Percentiles rank a stretch among this genome's conserved stretches.
Conservation (phyloP, 2,797 vertebrate species). For the Ceryle rudis region DNA sequence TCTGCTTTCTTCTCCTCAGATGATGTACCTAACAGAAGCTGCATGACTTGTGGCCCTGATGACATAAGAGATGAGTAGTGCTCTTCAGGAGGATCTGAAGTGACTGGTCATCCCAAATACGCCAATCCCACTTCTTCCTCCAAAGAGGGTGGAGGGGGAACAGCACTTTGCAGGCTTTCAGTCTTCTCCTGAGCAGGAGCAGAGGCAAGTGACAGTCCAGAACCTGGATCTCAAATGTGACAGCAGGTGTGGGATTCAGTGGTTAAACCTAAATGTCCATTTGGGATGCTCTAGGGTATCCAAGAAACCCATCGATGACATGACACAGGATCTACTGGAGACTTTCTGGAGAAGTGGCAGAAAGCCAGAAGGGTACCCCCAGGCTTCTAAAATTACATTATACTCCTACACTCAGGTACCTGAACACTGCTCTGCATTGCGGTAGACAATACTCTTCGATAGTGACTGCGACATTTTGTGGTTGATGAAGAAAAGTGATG, state of each 20-base stretch:
- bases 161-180: not conserved
- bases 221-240: not conserved
- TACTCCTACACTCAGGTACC: not conserved
- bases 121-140: not conserved
- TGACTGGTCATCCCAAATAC: not conserved
- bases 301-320: not conserved
- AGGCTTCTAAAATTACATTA: not conserved
- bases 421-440: not conserved
- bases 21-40: not conserved
- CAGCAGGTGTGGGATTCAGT: not conserved
- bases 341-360: not conserved
- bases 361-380: not conserved
- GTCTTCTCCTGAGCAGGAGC: not conserved
- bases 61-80: not conserved
- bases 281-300: not conserved
- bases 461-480: not conserved
- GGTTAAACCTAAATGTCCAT: not conserved
- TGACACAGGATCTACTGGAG: not conserved
- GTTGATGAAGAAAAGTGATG: not conserved
- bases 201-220: not conserved
- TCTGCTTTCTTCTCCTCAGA: not conserved
- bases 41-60: not conserved
- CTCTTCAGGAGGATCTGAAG: not conserved
- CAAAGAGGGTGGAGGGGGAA: not conserved
- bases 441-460: not conserved